phyloP scores from a whole-genome alignment of 1,140 invertebrate species.

The Hetaerina americana region DNA sequence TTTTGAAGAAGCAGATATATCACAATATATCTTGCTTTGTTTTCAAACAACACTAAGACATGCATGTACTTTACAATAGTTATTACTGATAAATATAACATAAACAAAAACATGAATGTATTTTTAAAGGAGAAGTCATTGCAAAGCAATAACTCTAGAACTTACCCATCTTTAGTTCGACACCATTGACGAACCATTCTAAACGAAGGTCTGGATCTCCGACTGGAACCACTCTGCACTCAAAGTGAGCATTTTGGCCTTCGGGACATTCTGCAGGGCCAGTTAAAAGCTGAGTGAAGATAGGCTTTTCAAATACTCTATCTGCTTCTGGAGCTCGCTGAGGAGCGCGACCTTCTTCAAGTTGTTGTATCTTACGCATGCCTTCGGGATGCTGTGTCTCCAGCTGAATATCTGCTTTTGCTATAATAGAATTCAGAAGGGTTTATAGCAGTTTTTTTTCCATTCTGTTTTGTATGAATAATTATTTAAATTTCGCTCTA shows the following conservation, averaged over 20 bases:
- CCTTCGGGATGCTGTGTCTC: slow-evolving; percentile 93
- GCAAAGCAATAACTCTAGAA: slow-evolving; percentile 3
- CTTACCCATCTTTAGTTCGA: slow-evolving; percentile 77
- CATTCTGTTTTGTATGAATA: too few relatives aligned
- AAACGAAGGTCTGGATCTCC: slow-evolving; percentile 81
- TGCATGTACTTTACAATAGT: too few relatives aligned
- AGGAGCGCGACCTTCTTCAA: slow-evolving; percentile 63
- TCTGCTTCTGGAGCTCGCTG: slow-evolving; percentile 55
- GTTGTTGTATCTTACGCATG: slow-evolving; percentile 78
- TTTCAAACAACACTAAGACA: too few relatives aligned
- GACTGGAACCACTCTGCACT: slow-evolving; percentile 89
- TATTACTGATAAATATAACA: too few relatives aligned
- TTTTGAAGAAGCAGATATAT: too few relatives aligned
- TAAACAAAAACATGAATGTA: too few relatives aligned
- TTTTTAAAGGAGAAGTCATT: too few relatives aligned
- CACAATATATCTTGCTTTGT: too few relatives aligned
- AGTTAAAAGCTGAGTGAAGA: slow-evolving; percentile 78
- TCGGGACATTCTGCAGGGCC: slow-evolving; percentile 87
- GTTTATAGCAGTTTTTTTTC: too few relatives aligned
- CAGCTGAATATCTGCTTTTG: slow-evolving; percentile 75
- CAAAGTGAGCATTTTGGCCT: slow-evolving; percentile 89
- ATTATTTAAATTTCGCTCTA: too few relatives aligned
- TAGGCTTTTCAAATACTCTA: slow-evolving; percentile 75
- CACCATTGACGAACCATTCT: slow-evolving; percentile 90
- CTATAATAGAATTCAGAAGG: too few relatives aligned